A percentile compares a stretch with the other conserved stretches of the same genome.
Conservation (phyloP, 2,797 vertebrate genomes). For the Otus scops region DNA sequence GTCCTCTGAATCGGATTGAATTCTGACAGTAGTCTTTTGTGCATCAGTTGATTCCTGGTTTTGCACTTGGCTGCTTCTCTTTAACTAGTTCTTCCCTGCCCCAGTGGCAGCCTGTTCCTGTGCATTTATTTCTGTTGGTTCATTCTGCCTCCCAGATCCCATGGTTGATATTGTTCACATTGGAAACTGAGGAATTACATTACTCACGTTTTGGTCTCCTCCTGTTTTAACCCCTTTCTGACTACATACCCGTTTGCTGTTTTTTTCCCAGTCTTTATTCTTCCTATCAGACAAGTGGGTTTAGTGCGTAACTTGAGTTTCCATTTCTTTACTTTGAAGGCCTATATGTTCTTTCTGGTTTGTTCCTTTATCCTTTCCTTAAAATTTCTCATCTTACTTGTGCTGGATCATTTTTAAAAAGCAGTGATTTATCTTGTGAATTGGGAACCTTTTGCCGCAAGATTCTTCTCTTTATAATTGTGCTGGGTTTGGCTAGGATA, state of each 20-base stretch:
- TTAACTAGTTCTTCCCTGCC: neutral
- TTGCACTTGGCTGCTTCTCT: neutral
- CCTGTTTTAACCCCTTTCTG: neutral
- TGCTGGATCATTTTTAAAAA: neutral
- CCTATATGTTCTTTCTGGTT: neutral
- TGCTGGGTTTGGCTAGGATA: too few relatives aligned
- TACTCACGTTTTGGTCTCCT: neutral
- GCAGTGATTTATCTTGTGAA: neutral
- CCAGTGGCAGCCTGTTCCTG: accelerated
- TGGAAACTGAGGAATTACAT: neutral
- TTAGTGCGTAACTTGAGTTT: neutral
- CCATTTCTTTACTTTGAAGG: neutral
- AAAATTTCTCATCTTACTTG: neutral
- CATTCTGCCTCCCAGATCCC: neutral
- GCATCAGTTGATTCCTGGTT: neutral
- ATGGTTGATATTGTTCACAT: neutral
- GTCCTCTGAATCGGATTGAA: neutral
- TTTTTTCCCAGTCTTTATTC: neutral
- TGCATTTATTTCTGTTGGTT: neutral
- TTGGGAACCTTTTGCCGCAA: neutral
- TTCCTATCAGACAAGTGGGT: neutral
- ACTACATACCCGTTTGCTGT: neutral
- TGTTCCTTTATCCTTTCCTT: neutral
- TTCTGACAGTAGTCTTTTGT: neutral
- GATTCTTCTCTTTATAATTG: neutral